phyloP scores from a whole-genome alignment of 2,113 vertebrate genomes.

The Laticauda laticaudata region DNA sequence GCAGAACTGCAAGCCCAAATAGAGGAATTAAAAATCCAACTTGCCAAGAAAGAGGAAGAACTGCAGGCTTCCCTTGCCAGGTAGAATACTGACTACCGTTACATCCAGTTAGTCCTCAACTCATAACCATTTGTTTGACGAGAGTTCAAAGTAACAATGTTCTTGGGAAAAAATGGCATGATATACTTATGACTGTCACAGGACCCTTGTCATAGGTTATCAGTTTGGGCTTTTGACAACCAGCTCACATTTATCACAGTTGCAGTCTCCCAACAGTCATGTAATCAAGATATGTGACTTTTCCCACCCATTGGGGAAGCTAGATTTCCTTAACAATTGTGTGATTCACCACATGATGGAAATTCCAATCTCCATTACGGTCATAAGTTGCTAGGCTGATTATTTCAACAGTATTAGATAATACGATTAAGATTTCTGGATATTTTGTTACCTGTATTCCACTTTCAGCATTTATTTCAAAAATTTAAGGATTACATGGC shows the following conservation, averaged over 20 bases:
- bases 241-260: not conserved
- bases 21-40: slow-evolving; percentile 91
- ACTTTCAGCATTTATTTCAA: not conserved
- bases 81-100: slow-evolving; percentile 57
- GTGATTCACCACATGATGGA: not conserved
- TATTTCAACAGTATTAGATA: not conserved
- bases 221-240: not conserved
- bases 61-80: slow-evolving; percentile 87
- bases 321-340: not conserved
- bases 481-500: not conserved
- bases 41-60: slow-evolving; percentile 96
- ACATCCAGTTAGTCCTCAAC: not conserved
- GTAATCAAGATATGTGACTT: not conserved
- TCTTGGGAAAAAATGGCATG: not conserved
- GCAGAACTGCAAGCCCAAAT: slow-evolving; percentile 93
- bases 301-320: not conserved
- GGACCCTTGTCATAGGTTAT: not conserved
- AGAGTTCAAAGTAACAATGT: not conserved
- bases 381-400: not conserved
- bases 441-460: not conserved
- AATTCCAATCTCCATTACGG: not conserved
- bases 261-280: not conserved
- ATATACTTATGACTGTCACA: not conserved
- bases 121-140: not conserved
- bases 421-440: not conserved